These are phyloP conservation scores for Ailuropoda melanoleuca DNA, from an alignment of 2,113 vertebrate species.

Conservation along the genomic window DNA sequence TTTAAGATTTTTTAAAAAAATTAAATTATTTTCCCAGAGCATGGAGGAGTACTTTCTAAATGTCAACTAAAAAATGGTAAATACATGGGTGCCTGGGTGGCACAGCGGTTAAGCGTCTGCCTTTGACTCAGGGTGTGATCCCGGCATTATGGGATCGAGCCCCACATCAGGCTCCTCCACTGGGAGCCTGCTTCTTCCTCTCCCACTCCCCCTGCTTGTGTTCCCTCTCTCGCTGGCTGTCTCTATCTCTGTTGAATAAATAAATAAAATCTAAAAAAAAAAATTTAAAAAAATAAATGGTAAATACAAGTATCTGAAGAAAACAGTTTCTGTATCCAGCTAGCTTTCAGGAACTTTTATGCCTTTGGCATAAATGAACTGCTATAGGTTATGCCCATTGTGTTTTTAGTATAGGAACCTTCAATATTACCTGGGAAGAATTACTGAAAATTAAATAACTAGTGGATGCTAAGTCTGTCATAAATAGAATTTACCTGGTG, in stretches of 20 bases:
- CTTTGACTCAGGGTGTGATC: no score
- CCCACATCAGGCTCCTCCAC: no score
- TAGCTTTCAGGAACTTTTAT: fast-evolving
- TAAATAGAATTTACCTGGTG: slow-evolving; percentile 75
- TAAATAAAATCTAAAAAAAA: no score
- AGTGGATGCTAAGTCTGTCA: slow-evolving; percentile 36
- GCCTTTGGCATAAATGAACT: fast-evolving
- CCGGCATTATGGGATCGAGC: no score
- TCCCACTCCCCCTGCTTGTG: no score
- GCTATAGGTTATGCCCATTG: background rate
- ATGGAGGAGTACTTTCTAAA: background rate
- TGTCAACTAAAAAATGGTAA: background rate
- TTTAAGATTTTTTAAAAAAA: background rate
- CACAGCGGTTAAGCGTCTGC: no score
- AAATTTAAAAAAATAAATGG: no score
- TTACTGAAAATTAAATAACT: slow-evolving; percentile 42
- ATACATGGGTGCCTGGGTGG: no score
- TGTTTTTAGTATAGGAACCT: background rate
- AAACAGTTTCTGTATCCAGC: background rate
- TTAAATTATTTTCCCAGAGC: background rate
- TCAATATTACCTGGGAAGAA: background rate
- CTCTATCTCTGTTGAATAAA: no score
- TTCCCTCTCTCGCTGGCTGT: no score
- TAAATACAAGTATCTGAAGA: background rate
- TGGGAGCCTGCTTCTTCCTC: no score